Base-by-base conservation (phyloP, 2,888 invertebrate genomes). In the Corbicula japonica region DNA sequence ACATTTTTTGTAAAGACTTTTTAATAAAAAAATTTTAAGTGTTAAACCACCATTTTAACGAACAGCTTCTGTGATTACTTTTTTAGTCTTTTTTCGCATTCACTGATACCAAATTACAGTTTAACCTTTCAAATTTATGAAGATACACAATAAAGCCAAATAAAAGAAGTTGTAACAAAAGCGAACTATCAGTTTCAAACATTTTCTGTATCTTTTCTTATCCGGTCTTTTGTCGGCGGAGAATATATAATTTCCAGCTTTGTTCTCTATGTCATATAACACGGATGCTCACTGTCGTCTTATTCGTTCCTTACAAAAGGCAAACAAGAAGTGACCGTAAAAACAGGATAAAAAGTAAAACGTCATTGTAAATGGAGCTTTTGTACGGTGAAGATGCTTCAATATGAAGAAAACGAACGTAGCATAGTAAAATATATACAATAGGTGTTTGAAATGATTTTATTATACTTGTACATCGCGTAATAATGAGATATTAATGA, bases 171-270 rank as follows among this genome's bases (percentile, higher is more conserved):
- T 48, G 75, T 70, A 75, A 75, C 70, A 74, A 71, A 66, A 66
- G 56, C 21, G 41, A 41, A 50, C 69, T 65, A 71, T 79, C 79
- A 56, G 54, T 79, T 79, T 71, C 79, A 71, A 70, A 60, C 58
- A 62, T 26, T 46, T 48, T 50, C 66, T 70, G 74, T 70, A 70
- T 75, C 79, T 66, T 79, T 75, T 75, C 79, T 71, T 75, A 75
- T 75, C 79, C 75, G 71, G 75, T 79, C 66, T 75, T 75, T 79
- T 79, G 79, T 79, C 21, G 52, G 32, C 30, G 63, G 21, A 54
- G 79, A 74, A 79, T 79, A 79, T 79, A 79, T 79, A 79, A 79
- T 79, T 79, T 75, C 68, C 68, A 71, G 61, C 52, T 71, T 79
- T 79, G 79, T 79, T 71, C 75, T 46, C 32, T 18, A 34, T 66